Evolutionary conservation across 2,113 vertebrate genomes (phyloP).

Genomic region (Rutilus rutilus): DNA sequence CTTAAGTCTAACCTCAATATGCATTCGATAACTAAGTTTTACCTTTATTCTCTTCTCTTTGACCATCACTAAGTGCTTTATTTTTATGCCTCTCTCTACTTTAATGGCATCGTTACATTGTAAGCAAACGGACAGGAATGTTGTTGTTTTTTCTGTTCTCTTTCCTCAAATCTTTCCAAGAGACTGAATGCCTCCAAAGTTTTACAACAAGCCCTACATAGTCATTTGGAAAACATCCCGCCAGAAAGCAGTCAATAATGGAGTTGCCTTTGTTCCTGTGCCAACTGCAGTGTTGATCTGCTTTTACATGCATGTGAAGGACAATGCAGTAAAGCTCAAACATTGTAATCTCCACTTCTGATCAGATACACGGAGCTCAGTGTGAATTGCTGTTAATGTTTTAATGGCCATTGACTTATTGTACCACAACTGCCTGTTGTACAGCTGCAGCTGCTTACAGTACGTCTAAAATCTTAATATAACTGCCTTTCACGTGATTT

Average conservation of each 20-base stretch:
- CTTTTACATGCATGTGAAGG: constrained; percentile 33
- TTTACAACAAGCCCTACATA: constrained; percentile 33
- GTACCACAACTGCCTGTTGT: background rate
- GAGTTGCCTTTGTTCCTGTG: constrained; percentile 30
- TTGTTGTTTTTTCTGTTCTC: background rate
- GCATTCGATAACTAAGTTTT: constrained; percentile 13
- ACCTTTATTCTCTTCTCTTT: background rate
- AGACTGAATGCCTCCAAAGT: background rate
- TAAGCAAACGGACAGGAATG: constrained; percentile 25
- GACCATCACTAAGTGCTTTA: background rate
- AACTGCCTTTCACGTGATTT: background rate
- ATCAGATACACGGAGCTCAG: constrained; percentile 41
- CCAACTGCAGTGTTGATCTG: constrained; percentile 29
- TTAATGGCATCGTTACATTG: constrained; percentile 24
- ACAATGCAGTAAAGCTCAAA: constrained; percentile 38
- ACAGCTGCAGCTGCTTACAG: background rate
- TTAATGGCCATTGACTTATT: constrained; percentile 8
- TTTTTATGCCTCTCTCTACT: background rate
- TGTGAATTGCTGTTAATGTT: constrained; percentile 52
- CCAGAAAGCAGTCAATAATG: constrained; percentile 42
- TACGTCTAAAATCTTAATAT: background rate
- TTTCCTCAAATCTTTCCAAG: background rate
- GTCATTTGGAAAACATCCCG: constrained; percentile 34
- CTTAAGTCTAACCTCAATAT: background rate
- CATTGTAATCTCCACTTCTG: constrained; percentile 46